These are phyloP conservation scores for Rhogogaster chlorosoma DNA, from an alignment of 2,888 invertebrate genomes.

Conservation along the genomic window DNA sequence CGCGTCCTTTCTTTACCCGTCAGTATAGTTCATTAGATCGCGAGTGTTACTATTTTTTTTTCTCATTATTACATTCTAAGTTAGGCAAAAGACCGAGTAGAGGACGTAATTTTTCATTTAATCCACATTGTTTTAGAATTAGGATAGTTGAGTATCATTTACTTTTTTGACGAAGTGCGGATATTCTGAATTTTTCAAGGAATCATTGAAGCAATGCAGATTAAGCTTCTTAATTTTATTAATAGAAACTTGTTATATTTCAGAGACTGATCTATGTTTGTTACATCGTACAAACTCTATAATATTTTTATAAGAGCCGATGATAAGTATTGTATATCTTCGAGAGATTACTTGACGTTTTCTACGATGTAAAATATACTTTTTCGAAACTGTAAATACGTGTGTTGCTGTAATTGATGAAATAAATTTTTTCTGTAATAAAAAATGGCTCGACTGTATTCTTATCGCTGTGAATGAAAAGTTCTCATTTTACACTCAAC, in stretches of 20 bases:
- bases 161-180: too few species aligned
- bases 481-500: not conserved
- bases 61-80: too few species aligned
- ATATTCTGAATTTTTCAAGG: too few species aligned
- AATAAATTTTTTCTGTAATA: not conserved
- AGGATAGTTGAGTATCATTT: too few species aligned
- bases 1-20: too few species aligned
- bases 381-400: not conserved
- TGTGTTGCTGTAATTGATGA: not conserved
- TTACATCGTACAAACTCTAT: conserved; percentile 3
- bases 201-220: not conserved
- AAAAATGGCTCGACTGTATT: conserved; percentile 17
- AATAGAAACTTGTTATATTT: not conserved
- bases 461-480: conserved; percentile 12
- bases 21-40: too few species aligned
- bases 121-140: too few species aligned
- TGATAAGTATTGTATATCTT: not conserved
- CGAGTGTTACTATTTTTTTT: too few species aligned
- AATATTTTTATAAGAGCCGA: not conserved
- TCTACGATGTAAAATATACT: conserved; percentile 11
- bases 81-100: too few species aligned
- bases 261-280: conserved; percentile 12
- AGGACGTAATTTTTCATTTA: too few species aligned
- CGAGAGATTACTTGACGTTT: not conserved
- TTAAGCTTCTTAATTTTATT: conserved; percentile 16